Conservation (phyloP, 2,888 invertebrate species). For the Machimus atricapillus region DNA sequence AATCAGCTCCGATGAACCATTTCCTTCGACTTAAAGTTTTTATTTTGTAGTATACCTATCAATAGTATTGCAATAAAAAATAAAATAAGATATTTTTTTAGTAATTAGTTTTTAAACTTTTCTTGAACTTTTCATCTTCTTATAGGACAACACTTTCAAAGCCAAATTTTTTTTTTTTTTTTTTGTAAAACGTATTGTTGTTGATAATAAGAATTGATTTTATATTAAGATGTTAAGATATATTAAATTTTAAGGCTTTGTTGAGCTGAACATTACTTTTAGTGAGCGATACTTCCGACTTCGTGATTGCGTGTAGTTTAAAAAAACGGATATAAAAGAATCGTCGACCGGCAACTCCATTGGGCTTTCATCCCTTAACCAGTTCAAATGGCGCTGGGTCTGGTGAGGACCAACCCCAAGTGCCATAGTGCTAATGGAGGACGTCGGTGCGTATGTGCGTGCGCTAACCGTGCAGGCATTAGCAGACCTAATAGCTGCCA, state of each 20-base stretch:
- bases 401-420: background rate
- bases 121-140: no score
- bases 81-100: no score
- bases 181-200: no score
- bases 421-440: conserved; percentile 29
- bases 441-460: conserved; percentile 31
- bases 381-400: conserved; percentile 6
- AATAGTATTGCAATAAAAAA: no score
- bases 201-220: background rate
- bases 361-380: conserved; percentile 21
- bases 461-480: background rate
- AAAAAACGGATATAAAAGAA: background rate
- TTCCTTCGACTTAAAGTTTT: background rate
- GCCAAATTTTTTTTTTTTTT: no score
- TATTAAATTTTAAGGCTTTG: background rate
- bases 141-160: no score
- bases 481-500: conserved; percentile 40
- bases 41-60: no score
- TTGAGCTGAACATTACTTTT: background rate
- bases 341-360: background rate
- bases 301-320: background rate
- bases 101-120: no score
- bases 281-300: background rate
- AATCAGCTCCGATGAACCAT: background rate
- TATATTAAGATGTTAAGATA: background rate